Evolutionary conservation across 2,797 vertebrate species (phyloP).

Genomic region (Halcyon chelicuti): DNA sequence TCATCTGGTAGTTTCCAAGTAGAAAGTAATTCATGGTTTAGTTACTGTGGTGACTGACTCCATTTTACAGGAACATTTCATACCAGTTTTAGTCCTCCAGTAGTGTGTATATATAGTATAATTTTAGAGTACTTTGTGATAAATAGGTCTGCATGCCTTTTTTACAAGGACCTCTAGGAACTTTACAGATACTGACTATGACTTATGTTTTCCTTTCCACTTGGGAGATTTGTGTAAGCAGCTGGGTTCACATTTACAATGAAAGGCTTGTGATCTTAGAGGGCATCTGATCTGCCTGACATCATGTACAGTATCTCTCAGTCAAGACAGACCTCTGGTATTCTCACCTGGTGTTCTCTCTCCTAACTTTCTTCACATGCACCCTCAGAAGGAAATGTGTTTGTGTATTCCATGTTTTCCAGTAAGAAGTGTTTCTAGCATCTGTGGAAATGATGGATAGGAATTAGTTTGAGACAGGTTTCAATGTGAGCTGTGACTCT

Average conservation of each 20-base stretch:
- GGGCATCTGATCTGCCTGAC: background rate
- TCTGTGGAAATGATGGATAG: background rate
- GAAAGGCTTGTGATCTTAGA: background rate
- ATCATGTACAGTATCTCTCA: background rate
- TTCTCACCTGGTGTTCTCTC: background rate
- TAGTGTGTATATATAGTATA: background rate
- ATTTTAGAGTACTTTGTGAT: background rate
- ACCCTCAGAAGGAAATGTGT: rapidly evolving
- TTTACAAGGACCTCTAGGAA: background rate
- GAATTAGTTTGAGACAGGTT: background rate
- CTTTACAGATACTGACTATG: background rate
- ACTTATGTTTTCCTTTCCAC: background rate
- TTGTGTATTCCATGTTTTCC: background rate
- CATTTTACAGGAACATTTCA: background rate
- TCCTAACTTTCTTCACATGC: background rate
- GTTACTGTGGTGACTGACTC: background rate
- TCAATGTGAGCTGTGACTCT: background rate
- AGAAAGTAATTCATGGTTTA: background rate
- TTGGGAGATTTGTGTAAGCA: background rate
- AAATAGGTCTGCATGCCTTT: background rate
- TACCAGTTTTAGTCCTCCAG: background rate
- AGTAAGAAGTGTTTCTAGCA: background rate
- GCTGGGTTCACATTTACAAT: background rate
- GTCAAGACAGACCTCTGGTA: background rate
- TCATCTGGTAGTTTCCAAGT: background rate